These are phyloP conservation scores for Stenodema calcarata DNA, from an alignment of 2,888 invertebrate genomes.

Conservation along the genomic window DNA sequence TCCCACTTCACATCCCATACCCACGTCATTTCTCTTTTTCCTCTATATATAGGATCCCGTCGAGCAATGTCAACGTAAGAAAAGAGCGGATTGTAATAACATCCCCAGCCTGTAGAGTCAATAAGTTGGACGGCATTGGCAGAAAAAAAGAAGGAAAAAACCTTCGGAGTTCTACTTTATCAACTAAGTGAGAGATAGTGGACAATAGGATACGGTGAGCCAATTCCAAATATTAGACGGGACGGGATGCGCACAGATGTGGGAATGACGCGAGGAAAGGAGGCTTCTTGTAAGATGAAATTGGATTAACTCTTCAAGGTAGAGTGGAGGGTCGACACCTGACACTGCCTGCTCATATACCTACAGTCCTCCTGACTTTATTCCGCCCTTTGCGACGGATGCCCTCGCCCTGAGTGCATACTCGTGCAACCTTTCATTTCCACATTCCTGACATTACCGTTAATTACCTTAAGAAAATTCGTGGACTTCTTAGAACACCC, in stretches of 20 bases:
- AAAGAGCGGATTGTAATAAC: background rate
- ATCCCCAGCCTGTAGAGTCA: background rate
- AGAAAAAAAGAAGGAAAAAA: background rate
- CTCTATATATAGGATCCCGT: no score
- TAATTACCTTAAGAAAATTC: background rate
- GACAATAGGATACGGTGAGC: conserved; percentile 25
- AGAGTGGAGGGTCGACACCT: conserved; percentile 25
- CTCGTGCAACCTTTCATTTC: background rate
- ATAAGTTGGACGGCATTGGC: background rate
- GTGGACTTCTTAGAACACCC: no score
- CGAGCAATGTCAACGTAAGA: no score
- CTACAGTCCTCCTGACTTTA: background rate
- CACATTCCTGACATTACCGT: background rate
- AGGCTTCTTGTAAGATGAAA: conserved; percentile 32
- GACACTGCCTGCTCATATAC: conserved; percentile 35
- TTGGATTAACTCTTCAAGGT: conserved; percentile 36
- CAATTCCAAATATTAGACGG: conserved; percentile 44
- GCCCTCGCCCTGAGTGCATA: background rate
- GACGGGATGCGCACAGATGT: conserved; percentile 16
- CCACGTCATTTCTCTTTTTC: no score
- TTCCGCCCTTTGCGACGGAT: background rate
- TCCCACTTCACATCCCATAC: no score
- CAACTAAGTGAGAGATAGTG: conserved; percentile 32
- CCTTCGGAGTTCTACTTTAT: background rate
- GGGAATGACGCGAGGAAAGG: conserved; percentile 4